Base-by-base conservation (phyloP, 2,888 invertebrate species). In the Achlya flavicornis region DNA sequence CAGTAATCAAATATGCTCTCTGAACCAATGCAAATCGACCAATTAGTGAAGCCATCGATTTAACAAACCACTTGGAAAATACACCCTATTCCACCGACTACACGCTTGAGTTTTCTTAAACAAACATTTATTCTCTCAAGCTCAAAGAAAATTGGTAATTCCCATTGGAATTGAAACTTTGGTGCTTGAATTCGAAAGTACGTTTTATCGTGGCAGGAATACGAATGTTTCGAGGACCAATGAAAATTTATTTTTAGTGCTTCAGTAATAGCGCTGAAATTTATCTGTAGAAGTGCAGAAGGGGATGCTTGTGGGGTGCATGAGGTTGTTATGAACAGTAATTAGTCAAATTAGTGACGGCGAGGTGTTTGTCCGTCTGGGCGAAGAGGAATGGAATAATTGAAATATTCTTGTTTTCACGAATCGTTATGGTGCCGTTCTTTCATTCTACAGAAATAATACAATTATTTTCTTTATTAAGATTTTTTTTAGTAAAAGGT, bases 271-370 rank as follows among this genome's bases (percentile, higher is more conserved):
- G 65, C 63, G 76, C 68, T 63, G 64, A 68, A 64, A 75, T 72
- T 78, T n/a, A 60, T 62, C 68, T 74, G 66, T 11, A 41, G n/a
- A 33, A 33, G 38, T 10, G 38, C 62, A 38, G n/a, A 63, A 68
- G 72, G 79, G 79, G 75, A 70, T 68, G 62, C 68, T 62, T 60
- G 64, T 68, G 65, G 68, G 75, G 75, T 77, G 80, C 75, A 81
- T 81, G 75, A 77, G 73, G 76, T 81, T 83, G 85, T 84, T 85
- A 85, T 80, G 76, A 69, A 66, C 69, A 77, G 86, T 88, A 90
- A 91, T 92, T 91, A 90, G 90, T 86, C 81, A 87, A 90, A 90
- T 91, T 88, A 90, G 83, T 78, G 70, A 73, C 80, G 81, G 82
- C 68, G 71, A 74, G 73, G 83, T 80, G 75, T 78, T 76, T 72